A percentile compares a stretch with the other conserved stretches of the same genome.
These are phyloP conservation scores for Myanophis thanlyinensis DNA, from an alignment of 2,113 vertebrate genomes.

Conservation along the genomic window DNA sequence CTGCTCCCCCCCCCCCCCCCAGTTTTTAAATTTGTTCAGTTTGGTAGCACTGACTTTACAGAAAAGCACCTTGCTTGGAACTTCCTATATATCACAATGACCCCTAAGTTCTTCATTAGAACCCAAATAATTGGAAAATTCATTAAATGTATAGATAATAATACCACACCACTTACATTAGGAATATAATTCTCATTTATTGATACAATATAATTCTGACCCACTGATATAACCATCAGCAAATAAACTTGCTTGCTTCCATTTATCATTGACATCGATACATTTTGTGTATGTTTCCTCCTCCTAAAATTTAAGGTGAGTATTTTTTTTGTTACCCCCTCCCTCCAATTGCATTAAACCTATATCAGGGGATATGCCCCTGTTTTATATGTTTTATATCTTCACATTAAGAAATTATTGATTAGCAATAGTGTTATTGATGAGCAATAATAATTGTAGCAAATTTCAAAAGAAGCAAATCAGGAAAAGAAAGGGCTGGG, in stretches of 20 bases:
- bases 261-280: neutral
- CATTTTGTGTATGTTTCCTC: neutral
- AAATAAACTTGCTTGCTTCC: neutral
- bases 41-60: neutral
- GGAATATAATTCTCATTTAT: neutral
- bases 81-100: neutral
- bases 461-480: neutral
- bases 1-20: fast-evolving
- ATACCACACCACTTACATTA: neutral
- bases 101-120: neutral
- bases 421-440: neutral
- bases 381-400: neutral
- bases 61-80: neutral
- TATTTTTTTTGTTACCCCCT: neutral
- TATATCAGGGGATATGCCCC: neutral
- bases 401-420: neutral
- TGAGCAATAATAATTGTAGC: too few species aligned
- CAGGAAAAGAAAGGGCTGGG: neutral
- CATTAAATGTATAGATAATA: neutral
- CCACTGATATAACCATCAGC: neutral
- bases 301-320: neutral
- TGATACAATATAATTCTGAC: neutral
- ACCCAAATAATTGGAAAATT: neutral
- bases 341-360: neutral
- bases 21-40: neutral